A percentile compares a stretch with the other conserved stretches of the same genome.
These are phyloP conservation scores for Drosophila suboccidentalis DNA, from an alignment of 2,888 invertebrate genomes.

Conservation along the genomic window DNA sequence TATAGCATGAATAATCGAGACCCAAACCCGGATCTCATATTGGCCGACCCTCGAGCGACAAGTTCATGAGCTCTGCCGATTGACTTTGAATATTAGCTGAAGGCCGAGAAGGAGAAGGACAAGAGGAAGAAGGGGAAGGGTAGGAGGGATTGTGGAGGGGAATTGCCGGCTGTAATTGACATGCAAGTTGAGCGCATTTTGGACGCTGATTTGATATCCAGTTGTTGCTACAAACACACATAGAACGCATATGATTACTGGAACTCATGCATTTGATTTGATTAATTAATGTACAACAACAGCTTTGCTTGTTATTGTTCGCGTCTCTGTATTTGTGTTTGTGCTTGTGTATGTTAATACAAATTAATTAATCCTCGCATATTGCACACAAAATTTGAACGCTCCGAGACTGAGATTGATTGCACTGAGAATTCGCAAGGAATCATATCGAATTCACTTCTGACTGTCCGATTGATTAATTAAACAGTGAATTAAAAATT, in stretches of 20 bases:
- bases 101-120: not conserved
- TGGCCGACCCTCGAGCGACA: slow-evolving; percentile 43
- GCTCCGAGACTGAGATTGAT: slow-evolving; percentile 68
- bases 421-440: slow-evolving; percentile 30
- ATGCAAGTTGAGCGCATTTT: slow-evolving; percentile 73
- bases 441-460: not conserved
- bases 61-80: slow-evolving; percentile 75
- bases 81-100: slow-evolving; percentile 77
- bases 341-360: slow-evolving; percentile 62
- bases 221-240: slow-evolving; percentile 51
- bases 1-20: slow-evolving; percentile 73
- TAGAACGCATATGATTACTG: slow-evolving; percentile 75
- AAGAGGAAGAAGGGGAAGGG: not conserved
- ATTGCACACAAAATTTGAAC: slow-evolving; percentile 59
- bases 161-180: slow-evolving; percentile 74
- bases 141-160: not conserved
- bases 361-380: slow-evolving; percentile 77
- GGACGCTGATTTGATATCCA: slow-evolving; percentile 74
- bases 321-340: slow-evolving; percentile 1
- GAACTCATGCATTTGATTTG: slow-evolving; percentile 77
- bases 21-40: slow-evolving; percentile 46
- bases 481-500: slow-evolving; percentile 6
- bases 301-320: slow-evolving; percentile 23
- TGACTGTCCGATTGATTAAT: slow-evolving; percentile 4
- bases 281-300: slow-evolving; percentile 72